Conservation (phyloP, 2,797 vertebrate species). For the Periparus ater region DNA sequence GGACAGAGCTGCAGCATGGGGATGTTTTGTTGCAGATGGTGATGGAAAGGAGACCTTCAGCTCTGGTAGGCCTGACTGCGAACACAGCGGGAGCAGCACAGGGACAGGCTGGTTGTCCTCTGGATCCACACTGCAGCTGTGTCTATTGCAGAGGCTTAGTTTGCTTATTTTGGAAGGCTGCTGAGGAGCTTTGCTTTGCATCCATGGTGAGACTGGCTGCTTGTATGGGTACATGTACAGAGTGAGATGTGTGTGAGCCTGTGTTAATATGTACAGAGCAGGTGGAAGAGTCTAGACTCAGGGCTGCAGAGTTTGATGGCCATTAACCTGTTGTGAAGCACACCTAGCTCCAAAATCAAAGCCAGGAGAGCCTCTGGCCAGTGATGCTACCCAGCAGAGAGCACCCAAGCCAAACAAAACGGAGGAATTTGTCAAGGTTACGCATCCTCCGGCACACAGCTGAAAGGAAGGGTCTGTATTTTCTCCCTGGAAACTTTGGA, state of each 20-base stretch:
- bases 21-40: background rate
- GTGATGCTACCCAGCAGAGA: background rate
- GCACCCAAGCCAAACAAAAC: constrained; percentile 58
- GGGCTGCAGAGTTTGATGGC: background rate
- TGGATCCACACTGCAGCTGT: background rate
- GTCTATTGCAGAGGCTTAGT: background rate
- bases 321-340: background rate
- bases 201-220: background rate
- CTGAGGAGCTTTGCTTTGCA: background rate
- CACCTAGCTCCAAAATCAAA: constrained; percentile 25
- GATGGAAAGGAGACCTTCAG: background rate
- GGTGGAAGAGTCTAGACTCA: constrained; percentile 31
- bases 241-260: constrained; percentile 18
- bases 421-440: constrained; percentile 16
- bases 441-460: constrained; percentile 38
- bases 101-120: background rate
- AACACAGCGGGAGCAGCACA: background rate
- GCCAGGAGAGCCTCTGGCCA: background rate
- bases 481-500: constrained; percentile 71
- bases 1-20: accelerated
- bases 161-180: constrained; percentile 31
- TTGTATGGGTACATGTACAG: accelerated
- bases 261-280: constrained; percentile 30
- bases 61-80: background rate
- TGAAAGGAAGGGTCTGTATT: constrained; percentile 75